Percentiles rank a stretch among this genome's conserved stretches.
Conservation (phyloP, 2,888 invertebrate species). For the Chalcis sispes region DNA sequence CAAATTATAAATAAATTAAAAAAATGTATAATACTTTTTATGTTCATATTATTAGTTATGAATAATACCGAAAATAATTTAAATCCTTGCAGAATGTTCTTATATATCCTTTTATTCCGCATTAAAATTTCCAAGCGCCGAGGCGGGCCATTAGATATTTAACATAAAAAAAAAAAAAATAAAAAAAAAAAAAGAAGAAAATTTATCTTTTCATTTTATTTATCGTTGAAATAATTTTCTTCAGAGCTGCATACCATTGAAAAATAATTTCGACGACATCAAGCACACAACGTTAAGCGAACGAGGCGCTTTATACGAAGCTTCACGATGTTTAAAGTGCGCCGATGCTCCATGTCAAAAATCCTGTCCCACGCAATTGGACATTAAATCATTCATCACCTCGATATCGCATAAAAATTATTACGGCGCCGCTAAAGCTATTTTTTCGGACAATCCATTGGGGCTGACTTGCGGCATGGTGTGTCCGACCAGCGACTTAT, state of each 20-base stretch:
- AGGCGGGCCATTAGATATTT: too few relatives aligned
- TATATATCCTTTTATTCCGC: too few relatives aligned
- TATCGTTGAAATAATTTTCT: slow-evolving; percentile 22
- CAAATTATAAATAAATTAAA: too few relatives aligned
- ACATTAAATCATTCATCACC: slow-evolving; percentile 97
- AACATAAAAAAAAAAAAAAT: too few relatives aligned
- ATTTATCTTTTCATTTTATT: too few relatives aligned
- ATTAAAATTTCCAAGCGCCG: too few relatives aligned
- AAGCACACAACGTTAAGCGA: slow-evolving; percentile 98
- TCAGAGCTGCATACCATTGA: slow-evolving; percentile 83
- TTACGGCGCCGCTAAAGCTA: slow-evolving; percentile 97
- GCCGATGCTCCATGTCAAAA: slow-evolving; percentile 99
- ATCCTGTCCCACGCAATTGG: slow-evolving; percentile 98
- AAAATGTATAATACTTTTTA: too few relatives aligned
- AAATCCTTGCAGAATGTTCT: too few relatives aligned
- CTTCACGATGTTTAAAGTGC: slow-evolving; percentile 92
- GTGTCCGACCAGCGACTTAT: slow-evolving; percentile 98
- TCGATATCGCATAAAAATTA: slow-evolving; percentile 99
- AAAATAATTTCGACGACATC: slow-evolving; percentile 96
- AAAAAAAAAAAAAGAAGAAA: too few relatives aligned
- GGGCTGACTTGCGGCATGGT: slow-evolving; percentile 99
- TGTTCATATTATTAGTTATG: too few relatives aligned
- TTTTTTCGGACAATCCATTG: slow-evolving; percentile 97
- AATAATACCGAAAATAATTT: too few relatives aligned
- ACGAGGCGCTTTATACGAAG: slow-evolving; percentile 93